These are phyloP conservation scores for Rallus limicola DNA, from an alignment of 2,113 vertebrate species.

Conservation along the genomic window DNA sequence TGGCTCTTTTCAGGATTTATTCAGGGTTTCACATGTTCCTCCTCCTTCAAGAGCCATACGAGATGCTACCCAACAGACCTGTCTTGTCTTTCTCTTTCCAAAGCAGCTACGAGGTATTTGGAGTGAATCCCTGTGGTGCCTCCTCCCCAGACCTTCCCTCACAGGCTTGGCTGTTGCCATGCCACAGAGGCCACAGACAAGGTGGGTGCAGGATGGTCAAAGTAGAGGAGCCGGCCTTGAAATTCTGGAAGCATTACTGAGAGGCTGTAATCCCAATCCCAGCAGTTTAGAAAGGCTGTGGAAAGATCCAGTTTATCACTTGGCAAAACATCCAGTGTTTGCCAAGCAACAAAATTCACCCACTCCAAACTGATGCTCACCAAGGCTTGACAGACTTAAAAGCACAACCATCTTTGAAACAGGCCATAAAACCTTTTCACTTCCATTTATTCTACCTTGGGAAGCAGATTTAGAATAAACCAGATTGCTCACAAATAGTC, in stretches of 20 bases:
- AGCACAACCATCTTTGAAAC: background rate
- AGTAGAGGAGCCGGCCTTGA: background rate
- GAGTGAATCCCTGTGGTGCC: background rate
- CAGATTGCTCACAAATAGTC: background rate
- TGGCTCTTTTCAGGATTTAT: background rate
- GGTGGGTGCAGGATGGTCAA: fast-evolving
- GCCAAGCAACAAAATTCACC: background rate
- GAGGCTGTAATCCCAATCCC: background rate
- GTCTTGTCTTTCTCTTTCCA: background rate
- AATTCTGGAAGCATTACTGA: background rate
- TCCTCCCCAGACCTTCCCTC: background rate
- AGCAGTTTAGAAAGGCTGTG: background rate
- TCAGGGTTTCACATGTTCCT: background rate
- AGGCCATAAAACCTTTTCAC: background rate
- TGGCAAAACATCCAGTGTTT: background rate
- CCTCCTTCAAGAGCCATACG: fast-evolving
- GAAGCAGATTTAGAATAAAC: background rate
- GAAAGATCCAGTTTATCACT: background rate
- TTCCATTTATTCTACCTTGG: background rate
- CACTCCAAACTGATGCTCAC: background rate
- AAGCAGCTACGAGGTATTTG: background rate
- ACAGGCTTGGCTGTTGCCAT: fast-evolving
- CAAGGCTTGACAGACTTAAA: background rate
- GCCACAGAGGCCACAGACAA: fast-evolving
- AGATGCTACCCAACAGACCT: background rate